Evolutionary conservation across 2,888 invertebrate species (phyloP).

Genomic region (Temnothorax unifasciatus): DNA sequence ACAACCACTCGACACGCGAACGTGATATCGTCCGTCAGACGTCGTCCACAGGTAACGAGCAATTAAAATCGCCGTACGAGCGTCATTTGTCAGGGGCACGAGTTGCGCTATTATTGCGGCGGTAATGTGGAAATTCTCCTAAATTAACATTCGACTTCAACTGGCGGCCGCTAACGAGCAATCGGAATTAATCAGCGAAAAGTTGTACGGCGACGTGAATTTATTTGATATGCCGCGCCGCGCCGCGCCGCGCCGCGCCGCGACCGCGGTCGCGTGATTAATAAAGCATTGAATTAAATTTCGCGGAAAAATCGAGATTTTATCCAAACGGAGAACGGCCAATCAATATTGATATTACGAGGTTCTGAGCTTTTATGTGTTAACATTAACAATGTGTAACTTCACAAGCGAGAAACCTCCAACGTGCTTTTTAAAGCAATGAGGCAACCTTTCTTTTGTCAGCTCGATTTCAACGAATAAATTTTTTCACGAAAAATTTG

Average conservation of each 20-base stretch:
- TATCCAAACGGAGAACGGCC: background rate
- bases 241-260: too few relatives aligned
- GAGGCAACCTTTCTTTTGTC: background rate
- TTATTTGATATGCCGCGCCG: background rate
- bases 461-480: background rate
- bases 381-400: conserved; percentile 23
- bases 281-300: conserved; percentile 34
- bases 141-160: conserved; percentile 41
- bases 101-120: conserved; percentile 27
- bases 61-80: conserved; percentile 48
- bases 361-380: background rate
- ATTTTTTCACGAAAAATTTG: background rate
- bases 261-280: background rate
- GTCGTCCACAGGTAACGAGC: conserved; percentile 40
- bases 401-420: background rate
- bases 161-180: conserved; percentile 27
- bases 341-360: conserved; percentile 24
- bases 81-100: conserved; percentile 46
- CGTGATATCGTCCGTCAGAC: conserved; percentile 57
- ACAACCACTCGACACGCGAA: conserved; percentile 23
- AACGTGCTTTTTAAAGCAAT: conserved; percentile 6
- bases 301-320: conserved; percentile 3
- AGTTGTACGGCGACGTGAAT: background rate
- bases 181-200: conserved; percentile 46
- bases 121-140: conserved; percentile 35